Evolutionary conservation across 2,113 vertebrate genomes (phyloP), one percentile per base, ranked within the genome.

Genomic region (Pleuronectes platessa): DNA sequence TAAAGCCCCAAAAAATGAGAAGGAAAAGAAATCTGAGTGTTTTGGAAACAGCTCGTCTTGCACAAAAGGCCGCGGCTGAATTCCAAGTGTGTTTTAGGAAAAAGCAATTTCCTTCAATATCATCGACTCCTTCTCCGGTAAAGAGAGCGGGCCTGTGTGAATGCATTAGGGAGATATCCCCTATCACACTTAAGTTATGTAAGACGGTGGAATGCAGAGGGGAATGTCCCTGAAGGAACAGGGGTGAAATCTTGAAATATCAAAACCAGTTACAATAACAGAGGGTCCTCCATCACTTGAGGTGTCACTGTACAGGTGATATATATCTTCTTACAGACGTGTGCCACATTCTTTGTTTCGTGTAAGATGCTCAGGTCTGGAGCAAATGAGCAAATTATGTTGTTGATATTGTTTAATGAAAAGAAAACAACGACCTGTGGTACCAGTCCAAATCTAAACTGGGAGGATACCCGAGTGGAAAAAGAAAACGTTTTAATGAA

Each of bases 61-160:
- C 23, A 20, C 51, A 40, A 23, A 53, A 7, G 18, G 37, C 71
- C 1, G 7, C 68, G 53, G n/a, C 27, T 54, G 24, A 74, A 70
- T 81, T 76, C 70, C 70, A 69, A 68, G 59, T 69, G 35, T 74
- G 74, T 68, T 85, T 58, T 6, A 37, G 62, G 54, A 18, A 66
- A 68, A 78, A 71, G 76, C 78, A 76, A 85, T 92, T 90, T 89
- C 86, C 83, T 86, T 74, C 56, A 70, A 69, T 81, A 80, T 75
- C 70, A 51, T 71, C 64, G 10, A 78, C 74, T 21, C 26, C 62
- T 21, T 83, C 58, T 81, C 78, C 64, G 59, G 67, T 76, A 68
- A 40, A 81, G 59, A 21, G 26, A 71, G 68, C 55, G 35, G 63
- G 61, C 53, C 63, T 21, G 42, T 1, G 51, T 54, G 79, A n/a